Base-by-base conservation (phyloP, 2,113 vertebrate genomes). In the Erpornis zantholeuca region DNA sequence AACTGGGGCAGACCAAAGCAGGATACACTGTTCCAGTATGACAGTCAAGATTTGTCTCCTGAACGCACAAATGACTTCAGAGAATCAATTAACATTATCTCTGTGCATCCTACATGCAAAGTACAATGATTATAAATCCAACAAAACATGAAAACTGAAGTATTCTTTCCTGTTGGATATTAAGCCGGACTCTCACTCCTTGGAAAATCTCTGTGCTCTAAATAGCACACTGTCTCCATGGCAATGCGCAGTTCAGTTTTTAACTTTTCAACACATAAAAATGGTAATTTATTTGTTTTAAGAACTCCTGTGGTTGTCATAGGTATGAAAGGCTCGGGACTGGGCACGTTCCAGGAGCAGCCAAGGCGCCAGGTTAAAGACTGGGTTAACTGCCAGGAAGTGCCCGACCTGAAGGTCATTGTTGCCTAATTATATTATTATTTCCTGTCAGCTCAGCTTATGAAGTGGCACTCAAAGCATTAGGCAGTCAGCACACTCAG, bases 191-290 rank as follows among this genome's bases (percentile, higher is more conserved):
- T 89, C 76, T 95, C 44, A 45, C 75, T 91, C 64, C 63, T 92
- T 56, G 56, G 72, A 92, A 96, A 97, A 92, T 91, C 75, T 89
- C 88, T 47, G 56, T 82, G 81, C 94, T 97, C 60, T 91, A 95
- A 97, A 97, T 97, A 97, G 89, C 84, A 92, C 53, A 57, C 76
- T 0, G 53, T 97, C 86, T 97, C 96, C 96, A 97, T 97, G 96
- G 96, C 90, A 96, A 97, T 93, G 60, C 64, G 49, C 63, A 79
- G 64, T 78, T 95, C 85, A 75, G 69, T 82, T 97, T 95, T 96
- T 80, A 96, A 97, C 73, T 94, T 97, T 96, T 78, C 93, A 80
- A 47, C 44, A 38, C 66, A 84, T 73, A 96, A 95, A 96, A 96
- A 96, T 87, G 80, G 82, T 96, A 94, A 96, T 95, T 87, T 88